Evolutionary conservation across 30 jellyfish, hydroid and myxozoan species (phyloP).

Genomic region (Hydractinia echinata): DNA sequence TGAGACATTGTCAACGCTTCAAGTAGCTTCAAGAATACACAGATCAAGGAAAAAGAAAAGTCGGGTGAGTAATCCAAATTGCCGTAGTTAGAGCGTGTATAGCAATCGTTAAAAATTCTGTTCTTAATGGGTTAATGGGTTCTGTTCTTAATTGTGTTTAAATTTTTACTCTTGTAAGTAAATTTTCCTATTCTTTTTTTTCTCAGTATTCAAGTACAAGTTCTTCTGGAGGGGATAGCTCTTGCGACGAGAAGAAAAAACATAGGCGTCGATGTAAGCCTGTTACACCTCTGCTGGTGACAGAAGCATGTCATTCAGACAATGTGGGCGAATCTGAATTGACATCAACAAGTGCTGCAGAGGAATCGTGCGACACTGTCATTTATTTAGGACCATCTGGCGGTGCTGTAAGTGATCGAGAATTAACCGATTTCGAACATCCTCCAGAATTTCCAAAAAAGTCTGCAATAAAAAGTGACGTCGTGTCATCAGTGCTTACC

Average conservation of each 20-base stretch:
- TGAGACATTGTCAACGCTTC: constrained; percentile 75
- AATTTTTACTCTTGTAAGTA: no score
- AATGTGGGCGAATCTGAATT: constrained; percentile 81
- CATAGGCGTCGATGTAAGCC: constrained; percentile 78
- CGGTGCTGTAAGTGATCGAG: constrained; percentile 72
- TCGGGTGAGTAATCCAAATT: constrained; percentile 42
- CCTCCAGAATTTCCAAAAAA: constrained; percentile 60
- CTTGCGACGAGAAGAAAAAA: constrained; percentile 82
- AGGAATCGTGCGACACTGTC: constrained; percentile 96
- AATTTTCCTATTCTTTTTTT: no score
- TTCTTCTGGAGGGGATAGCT: constrained; percentile 97
- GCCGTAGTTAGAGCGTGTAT: background rate
- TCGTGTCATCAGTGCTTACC: background rate
- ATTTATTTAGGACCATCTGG: constrained; percentile 95
- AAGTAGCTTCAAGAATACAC: constrained; percentile 78
- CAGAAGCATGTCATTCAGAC: constrained; percentile 93
- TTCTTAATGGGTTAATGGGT: no score
- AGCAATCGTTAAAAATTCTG: no score
- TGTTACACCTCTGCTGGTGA: constrained; percentile 77
- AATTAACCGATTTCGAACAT: constrained; percentile 84
- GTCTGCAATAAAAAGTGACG: background rate
- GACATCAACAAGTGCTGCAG: constrained; percentile 94
- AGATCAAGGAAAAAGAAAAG: constrained; percentile 79
- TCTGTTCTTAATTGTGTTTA: no score
- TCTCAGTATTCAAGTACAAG: constrained; percentile 67